phyloP scores from a whole-genome alignment of 2,797 vertebrate genomes.

The Cyprinodon diabolis region DNA sequence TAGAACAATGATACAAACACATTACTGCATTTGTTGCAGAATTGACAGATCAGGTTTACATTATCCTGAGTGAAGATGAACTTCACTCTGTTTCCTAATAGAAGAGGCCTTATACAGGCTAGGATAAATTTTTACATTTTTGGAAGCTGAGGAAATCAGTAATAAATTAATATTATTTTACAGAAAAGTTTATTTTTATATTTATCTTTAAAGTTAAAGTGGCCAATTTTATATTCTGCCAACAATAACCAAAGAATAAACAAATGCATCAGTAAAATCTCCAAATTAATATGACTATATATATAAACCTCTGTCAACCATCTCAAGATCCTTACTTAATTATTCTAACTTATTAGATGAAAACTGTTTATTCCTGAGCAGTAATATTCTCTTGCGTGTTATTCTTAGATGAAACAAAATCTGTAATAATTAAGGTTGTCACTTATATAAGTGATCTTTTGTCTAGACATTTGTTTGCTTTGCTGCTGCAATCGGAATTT shows the following conservation, averaged over 20 bases:
- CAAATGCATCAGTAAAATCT: background rate
- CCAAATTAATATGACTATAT: background rate
- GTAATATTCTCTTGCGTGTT: slow-evolving; percentile 34
- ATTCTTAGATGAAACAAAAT: slow-evolving; percentile 17
- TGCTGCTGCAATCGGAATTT: slow-evolving; percentile 25
- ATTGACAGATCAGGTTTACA: background rate
- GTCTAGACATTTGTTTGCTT: slow-evolving; percentile 13
- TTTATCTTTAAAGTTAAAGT: background rate
- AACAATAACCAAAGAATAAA: background rate
- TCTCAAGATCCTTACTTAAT: slow-evolving; percentile 23
- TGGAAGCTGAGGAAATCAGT: background rate
- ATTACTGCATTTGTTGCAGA: background rate
- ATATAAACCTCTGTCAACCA: background rate
- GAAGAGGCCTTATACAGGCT: background rate
- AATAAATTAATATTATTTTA: background rate
- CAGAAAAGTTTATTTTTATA: background rate
- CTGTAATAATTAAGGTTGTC: slow-evolving; percentile 18
- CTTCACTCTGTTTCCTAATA: background rate
- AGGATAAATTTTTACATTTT: background rate
- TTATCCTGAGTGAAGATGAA: background rate
- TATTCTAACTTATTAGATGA: slow-evolving; percentile 27
- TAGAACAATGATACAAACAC: background rate
- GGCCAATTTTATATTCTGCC: background rate
- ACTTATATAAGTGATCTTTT: slow-evolving; percentile 43
- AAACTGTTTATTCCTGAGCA: slow-evolving; percentile 17